Percentiles rank a stretch among this genome's conserved stretches.
Evolutionary conservation across 1,140 invertebrate genomes (phyloP).

Genomic region (Chironomus tepperi): DNA sequence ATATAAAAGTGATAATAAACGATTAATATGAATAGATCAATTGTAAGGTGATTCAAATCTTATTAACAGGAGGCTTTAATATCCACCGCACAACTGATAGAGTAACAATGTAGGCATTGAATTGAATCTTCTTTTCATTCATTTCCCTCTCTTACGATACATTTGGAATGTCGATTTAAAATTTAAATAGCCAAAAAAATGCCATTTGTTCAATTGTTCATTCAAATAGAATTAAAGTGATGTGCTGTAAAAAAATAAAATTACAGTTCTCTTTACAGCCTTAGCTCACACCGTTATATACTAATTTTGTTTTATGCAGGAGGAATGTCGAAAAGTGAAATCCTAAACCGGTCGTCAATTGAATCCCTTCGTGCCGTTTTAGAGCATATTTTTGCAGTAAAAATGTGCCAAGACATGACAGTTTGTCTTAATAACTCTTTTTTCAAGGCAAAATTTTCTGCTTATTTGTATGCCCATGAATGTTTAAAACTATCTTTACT

Average conservation of each 20-base stretch:
- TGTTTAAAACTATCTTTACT: too few relatives aligned
- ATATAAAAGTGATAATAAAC: not conserved
- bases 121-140: not conserved
- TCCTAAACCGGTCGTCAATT: not conserved
- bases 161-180: slow-evolving; percentile 20
- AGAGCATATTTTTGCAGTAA: too few relatives aligned
- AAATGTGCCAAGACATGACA: too few relatives aligned
- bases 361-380: too few relatives aligned
- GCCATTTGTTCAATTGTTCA: slow-evolving; percentile 24
- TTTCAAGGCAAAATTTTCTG: too few relatives aligned
- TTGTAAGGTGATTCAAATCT: not conserved
- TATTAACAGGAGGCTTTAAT: not conserved
- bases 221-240: slow-evolving; percentile 10
- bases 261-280: slow-evolving; percentile 1
- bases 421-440: too few relatives aligned
- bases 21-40: not conserved
- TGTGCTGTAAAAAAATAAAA: not conserved
- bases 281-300: not conserved
- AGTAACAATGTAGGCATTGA: not conserved
- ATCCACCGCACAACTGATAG: too few relatives aligned
- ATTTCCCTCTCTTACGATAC: not conserved
- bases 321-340: not conserved
- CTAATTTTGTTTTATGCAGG: not conserved
- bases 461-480: too few relatives aligned
- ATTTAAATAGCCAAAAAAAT: slow-evolving; percentile 20